Evolutionary conservation across 2,113 vertebrate genomes (phyloP), one percentile per base, ranked within the genome.

Genomic region (Tyto alba): DNA sequence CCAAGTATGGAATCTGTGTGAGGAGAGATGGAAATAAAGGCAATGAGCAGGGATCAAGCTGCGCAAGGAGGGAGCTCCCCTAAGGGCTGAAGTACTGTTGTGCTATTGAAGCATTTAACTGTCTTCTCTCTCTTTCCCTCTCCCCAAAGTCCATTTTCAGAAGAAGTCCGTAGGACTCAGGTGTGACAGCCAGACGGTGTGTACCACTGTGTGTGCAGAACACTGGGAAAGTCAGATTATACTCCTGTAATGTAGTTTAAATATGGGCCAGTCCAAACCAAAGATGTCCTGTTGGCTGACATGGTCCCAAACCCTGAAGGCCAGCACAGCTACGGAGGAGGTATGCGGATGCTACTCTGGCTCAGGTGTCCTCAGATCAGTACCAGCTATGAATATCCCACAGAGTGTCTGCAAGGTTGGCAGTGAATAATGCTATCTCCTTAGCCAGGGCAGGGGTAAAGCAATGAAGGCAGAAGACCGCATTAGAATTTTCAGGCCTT

Each of bases 1-100:
- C 99, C 97, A 99, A 96, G 96, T 99, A 99, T 4, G 99, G 99
- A 97, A 99, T 99, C 99, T 99, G 96, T 8, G 29, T 40, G 75
- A 38, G 83, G 80, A 89, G 63, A 96, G 22, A 34, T 23, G 17
- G 57, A 72, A 71, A 85, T 15, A 14, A 16, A 73, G 19, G 53
- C 11, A 36, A 19, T 48, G 53, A 95, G 47, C 71, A 57, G 32
- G n/a, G 56, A 62, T 0, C 2, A 13, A 38, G 84, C 52, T 16
- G 38, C 16, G 48, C 6, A 26, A 9, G 53, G 63, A n/a, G 21
- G 41, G 38, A 67, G 63, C 23, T 87, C 16, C 13, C 23, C 22
- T 30, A 27, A 10, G 18, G 60, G 64, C 36, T 11, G 50, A 5
- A 69, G 3, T n/a, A 62, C 80, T 48, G 74, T 53, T 64, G 22